phyloP scores from a whole-genome alignment of 2,888 invertebrate genomes.

The Alitta virens region DNA sequence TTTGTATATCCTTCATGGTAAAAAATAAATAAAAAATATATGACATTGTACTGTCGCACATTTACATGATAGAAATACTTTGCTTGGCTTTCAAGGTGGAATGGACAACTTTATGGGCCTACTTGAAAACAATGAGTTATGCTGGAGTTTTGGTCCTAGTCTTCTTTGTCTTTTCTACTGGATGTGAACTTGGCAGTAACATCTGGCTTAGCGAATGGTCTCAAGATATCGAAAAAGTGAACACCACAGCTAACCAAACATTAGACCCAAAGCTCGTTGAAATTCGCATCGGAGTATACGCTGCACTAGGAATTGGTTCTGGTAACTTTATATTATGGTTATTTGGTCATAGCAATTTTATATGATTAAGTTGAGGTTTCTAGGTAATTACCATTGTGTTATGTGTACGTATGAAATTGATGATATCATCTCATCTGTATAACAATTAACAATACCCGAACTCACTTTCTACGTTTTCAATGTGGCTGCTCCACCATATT shows the following conservation, averaged over 20 bases:
- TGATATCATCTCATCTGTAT: background rate
- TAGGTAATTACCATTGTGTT: too few species aligned
- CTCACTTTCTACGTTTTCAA: too few species aligned
- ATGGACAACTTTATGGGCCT: background rate
- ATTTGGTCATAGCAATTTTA: too few species aligned
- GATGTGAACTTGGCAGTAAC: constrained; percentile 10
- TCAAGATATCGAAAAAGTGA: background rate
- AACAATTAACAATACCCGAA: background rate
- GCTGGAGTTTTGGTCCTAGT: background rate
- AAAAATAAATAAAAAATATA: too few species aligned
- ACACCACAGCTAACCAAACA: constrained; percentile 32
- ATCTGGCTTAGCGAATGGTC: constrained; percentile 24
- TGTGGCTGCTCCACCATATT: too few species aligned
- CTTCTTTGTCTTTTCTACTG: background rate
- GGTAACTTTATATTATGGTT: too few species aligned
- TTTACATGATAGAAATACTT: background rate
- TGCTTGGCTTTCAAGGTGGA: background rate
- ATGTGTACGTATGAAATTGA: background rate
- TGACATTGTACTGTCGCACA: too few species aligned
- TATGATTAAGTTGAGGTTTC: too few species aligned
- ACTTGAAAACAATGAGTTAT: background rate
- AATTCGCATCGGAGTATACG: constrained; percentile 58
- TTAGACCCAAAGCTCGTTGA: constrained; percentile 30
- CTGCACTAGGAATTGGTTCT: constrained; percentile 45
- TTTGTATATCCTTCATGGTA: too few species aligned